Evolutionary conservation across 64 coral and sea anemone genomes (phyloP).

Genomic region (Pocillopora damicornis): DNA sequence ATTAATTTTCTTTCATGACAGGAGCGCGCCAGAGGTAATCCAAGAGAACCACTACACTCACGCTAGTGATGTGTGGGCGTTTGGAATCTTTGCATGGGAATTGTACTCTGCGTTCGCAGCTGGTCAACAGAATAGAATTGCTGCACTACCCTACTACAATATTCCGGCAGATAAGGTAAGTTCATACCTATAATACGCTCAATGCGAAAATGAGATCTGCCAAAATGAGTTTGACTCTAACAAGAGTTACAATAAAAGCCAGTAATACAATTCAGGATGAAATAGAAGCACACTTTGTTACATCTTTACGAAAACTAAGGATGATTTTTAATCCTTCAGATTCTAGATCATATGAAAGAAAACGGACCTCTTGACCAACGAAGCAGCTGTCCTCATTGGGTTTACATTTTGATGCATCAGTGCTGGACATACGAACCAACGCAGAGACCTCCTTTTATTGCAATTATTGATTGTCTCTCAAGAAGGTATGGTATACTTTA

Average conservation of each 20-base stretch:
- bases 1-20: background rate
- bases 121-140: background rate
- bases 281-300: background rate
- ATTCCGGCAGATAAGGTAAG: background rate
- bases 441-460: constrained; percentile 46
- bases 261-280: no score
- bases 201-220: background rate
- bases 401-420: constrained; percentile 45
- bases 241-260: background rate
- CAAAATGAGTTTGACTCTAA: no score
- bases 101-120: constrained; percentile 18
- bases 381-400: constrained; percentile 32
- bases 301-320: background rate
- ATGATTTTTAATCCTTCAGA: background rate
- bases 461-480: constrained; percentile 32
- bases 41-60: constrained; percentile 31
- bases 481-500: constrained; percentile 8
- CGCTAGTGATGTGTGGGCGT: constrained; percentile 61
- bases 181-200: background rate
- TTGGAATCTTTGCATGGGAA: constrained; percentile 55
- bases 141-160: background rate
- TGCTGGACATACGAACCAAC: constrained; percentile 39
- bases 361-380: constrained; percentile 15
- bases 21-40: constrained; percentile 70
- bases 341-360: constrained; percentile 24